Percentiles rank a stretch among this genome's conserved stretches.
These are phyloP conservation scores for Diadophis punctatus DNA, from an alignment of 2,113 vertebrate genomes.

Conservation along the genomic window DNA sequence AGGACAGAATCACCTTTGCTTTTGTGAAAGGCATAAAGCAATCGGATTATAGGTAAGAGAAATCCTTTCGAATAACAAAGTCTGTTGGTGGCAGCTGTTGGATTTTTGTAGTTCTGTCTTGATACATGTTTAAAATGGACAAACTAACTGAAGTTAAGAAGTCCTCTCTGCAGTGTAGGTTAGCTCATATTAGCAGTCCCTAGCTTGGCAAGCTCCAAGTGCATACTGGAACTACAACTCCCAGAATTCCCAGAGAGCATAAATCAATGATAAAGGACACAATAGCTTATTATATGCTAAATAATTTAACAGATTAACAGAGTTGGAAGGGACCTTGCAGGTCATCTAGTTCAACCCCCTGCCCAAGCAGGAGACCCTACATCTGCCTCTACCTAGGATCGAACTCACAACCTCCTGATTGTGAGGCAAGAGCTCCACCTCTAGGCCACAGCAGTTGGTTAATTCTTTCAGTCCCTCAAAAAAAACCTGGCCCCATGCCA, in stretches of 20 bases:
- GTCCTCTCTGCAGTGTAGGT: slow-evolving; percentile 13
- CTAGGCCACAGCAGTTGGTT: no score
- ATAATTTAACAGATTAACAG: no score
- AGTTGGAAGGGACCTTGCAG: no score
- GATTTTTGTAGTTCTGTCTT: slow-evolving; percentile 30
- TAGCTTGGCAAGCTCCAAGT: not conserved
- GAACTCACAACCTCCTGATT: no score
- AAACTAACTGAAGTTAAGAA: slow-evolving; percentile 17
- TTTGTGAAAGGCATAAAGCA: slow-evolving; percentile 10
- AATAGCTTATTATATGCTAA: slow-evolving; percentile 18
- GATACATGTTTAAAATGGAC: not conserved
- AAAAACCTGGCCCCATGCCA: not conserved
- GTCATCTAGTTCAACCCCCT: no score
- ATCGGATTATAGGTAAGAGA: slow-evolving; percentile 5
- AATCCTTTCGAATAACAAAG: not conserved
- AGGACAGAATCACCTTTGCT: not conserved
- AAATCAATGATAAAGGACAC: slow-evolving; percentile 9
- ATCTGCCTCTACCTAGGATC: no score
- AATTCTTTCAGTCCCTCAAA: not conserved
- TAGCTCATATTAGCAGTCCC: not conserved
- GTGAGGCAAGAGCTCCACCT: no score
- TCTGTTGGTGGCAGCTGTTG: slow-evolving; percentile 10
- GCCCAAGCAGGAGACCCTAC: no score
- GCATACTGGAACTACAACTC: not conserved
- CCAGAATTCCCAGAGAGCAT: not conserved